Base-by-base conservation (phyloP, 2,888 invertebrate species). In the Dryobotodes eremita region DNA sequence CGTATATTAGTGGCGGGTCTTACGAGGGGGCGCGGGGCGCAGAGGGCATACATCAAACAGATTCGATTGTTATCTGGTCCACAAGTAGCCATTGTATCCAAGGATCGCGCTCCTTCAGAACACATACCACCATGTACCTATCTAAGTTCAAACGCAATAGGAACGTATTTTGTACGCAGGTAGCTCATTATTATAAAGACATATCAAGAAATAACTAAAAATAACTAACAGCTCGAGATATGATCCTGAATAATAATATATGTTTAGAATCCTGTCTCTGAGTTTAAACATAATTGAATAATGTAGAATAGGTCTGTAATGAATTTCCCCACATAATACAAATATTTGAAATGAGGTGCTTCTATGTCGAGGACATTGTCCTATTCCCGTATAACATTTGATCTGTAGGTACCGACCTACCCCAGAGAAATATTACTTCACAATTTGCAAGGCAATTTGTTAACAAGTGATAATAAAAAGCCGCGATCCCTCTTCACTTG, bases 401-500 rank as follows among this genome's bases (percentile, higher is more conserved):
- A 69, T 69, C 13, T 15, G 23, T 50, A 10, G 61, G 61, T 61
- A n/a, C 20, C 13, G 6, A 5, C 62, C 7, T 42, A 20, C 50
- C 73, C 26, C n/a, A 26, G 20, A 62, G 50, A 62, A 55, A 79
- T 23, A 62, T 36, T 50, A 26, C 17, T 55, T 75, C 8, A 15
- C 13, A 26, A 48, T 61, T 48, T 62, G 2, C 61, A n/a, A n/a
- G 55, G 59, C 48, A 77, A 77, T 83, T 83, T 83, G 79, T 81
- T 61, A 84, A 62, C 84, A 84, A 71, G 48, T 79, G 50, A 57
- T 57, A 74, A 76, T 83, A 82, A 76, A 53, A 75, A 71, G 26
- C 42, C 11, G 53, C n/a, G 55, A 10, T 36, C 82, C 66, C 61
- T 81, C 70, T 64, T 20, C 2, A 13, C 57, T 50, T n/a, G 57